Percentiles rank a stretch among this genome's conserved stretches.
Evolutionary conservation across 1,140 invertebrate genomes (phyloP).

Genomic region (Cydia strobilella): DNA sequence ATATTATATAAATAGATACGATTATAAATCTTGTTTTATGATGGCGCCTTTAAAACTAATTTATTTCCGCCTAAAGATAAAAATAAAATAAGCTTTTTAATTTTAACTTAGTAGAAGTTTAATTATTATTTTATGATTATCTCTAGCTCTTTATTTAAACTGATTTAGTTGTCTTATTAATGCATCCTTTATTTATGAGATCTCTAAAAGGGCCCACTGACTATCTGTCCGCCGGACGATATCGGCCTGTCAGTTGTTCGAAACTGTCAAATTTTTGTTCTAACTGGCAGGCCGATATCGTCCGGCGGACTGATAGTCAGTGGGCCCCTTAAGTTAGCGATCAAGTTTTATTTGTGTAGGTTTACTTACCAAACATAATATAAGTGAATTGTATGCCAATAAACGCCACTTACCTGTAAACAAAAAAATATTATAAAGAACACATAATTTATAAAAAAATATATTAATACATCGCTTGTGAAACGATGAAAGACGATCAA

Average conservation of each 20-base stretch:
- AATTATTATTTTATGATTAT: background rate
- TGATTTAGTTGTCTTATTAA: no score
- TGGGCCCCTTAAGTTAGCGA: no score
- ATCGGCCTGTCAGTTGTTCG: no score
- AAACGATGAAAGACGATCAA: no score
- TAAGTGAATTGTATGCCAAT: background rate
- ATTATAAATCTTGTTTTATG: background rate
- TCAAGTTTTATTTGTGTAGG: background rate
- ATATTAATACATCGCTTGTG: no score
- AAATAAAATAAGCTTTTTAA: background rate
- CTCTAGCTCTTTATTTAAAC: background rate
- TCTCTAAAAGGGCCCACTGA: no score
- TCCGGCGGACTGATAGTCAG: no score
- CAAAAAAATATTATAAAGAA: background rate
- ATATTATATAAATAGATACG: background rate
- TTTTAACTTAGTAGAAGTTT: background rate
- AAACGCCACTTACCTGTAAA: background rate
- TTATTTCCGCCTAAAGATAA: background rate
- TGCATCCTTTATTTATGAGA: no score
- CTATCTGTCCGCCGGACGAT: no score
- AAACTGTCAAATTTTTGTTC: no score
- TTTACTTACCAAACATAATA: background rate
- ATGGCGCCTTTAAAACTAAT: background rate
- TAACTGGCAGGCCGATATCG: no score
- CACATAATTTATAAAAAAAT: no score